phyloP scores from a whole-genome alignment of 2,888 invertebrate genomes.

The Encarsia formosa region DNA sequence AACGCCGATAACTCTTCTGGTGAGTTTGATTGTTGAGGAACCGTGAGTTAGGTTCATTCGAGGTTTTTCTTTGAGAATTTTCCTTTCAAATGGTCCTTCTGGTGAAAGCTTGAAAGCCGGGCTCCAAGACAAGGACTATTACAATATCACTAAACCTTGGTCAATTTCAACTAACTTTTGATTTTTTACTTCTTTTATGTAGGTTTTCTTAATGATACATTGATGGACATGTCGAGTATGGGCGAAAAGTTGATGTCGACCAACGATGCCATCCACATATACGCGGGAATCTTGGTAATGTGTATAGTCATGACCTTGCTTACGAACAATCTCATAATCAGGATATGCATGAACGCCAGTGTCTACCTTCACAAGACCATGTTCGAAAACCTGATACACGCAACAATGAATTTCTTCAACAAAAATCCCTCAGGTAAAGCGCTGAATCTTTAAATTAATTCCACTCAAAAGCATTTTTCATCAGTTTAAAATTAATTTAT shows the following conservation, averaged over 20 bases:
- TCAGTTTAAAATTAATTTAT: background rate
- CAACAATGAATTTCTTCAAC: conserved; percentile 79
- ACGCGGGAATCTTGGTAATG: conserved; percentile 57
- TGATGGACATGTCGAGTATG: too few species aligned
- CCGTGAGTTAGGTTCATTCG: too few species aligned
- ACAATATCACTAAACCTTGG: too few species aligned
- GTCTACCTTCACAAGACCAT: conserved; percentile 71
- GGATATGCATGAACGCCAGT: conserved; percentile 72
- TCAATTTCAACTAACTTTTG: too few species aligned
- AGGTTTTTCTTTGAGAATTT: too few species aligned
- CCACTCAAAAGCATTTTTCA: background rate
- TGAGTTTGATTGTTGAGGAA: too few species aligned
- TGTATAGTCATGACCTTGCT: conserved; percentile 60
- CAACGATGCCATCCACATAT: conserved; percentile 49
- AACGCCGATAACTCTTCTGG: too few species aligned
- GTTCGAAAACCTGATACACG: conserved; percentile 69
- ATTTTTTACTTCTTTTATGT: too few species aligned
- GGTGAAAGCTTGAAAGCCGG: too few species aligned
- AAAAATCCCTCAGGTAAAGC: conserved; percentile 63
- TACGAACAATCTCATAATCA: conserved; percentile 68
- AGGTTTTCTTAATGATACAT: too few species aligned
- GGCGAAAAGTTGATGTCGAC: background rate
- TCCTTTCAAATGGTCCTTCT: too few species aligned
- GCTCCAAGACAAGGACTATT: too few species aligned
- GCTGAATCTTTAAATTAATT: background rate